Conservation (phyloP, 2,113 vertebrate genomes). For the Pachypanchax playfairii region DNA sequence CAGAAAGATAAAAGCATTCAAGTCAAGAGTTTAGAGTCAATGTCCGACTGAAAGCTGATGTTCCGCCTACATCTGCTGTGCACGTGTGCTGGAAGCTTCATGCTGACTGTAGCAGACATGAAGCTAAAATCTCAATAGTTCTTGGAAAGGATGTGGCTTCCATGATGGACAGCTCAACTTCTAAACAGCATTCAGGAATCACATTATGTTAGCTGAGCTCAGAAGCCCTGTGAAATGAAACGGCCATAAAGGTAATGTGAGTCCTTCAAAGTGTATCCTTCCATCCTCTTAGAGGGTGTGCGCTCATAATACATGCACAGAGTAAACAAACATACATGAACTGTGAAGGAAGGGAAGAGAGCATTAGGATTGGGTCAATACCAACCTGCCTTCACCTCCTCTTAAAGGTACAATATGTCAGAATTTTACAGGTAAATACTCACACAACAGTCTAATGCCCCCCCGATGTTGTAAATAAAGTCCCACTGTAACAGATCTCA, state of each 20-base stretch:
- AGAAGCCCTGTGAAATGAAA: constrained; percentile 54
- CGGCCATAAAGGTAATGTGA: constrained; percentile 70
- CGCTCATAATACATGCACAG: constrained; percentile 35
- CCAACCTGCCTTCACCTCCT: not conserved
- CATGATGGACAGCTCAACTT: constrained; percentile 48
- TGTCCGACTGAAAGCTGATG: not conserved
- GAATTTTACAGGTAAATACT: no score
- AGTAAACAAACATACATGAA: constrained; percentile 45
- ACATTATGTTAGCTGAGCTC: constrained; percentile 60
- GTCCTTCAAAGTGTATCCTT: constrained; percentile 52
- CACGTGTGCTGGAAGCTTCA: not conserved
- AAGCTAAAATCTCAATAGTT: constrained; percentile 22
- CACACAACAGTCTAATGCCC: no score
- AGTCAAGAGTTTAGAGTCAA: not conserved
- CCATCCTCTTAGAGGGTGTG: constrained; percentile 33
- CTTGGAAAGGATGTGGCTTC: constrained; percentile 42
- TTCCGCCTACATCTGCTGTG: no score
- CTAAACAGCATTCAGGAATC: constrained; percentile 48
- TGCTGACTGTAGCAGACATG: constrained; percentile 1
- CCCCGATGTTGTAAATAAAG: no score
- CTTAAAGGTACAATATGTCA: no score
- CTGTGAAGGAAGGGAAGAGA: constrained; percentile 30
- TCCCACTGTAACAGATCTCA: no score
- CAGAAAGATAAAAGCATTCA: not conserved
- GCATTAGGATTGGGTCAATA: constrained; percentile 21